Conservation (phyloP, 2,888 invertebrate genomes). For the Plusia festucae region DNA sequence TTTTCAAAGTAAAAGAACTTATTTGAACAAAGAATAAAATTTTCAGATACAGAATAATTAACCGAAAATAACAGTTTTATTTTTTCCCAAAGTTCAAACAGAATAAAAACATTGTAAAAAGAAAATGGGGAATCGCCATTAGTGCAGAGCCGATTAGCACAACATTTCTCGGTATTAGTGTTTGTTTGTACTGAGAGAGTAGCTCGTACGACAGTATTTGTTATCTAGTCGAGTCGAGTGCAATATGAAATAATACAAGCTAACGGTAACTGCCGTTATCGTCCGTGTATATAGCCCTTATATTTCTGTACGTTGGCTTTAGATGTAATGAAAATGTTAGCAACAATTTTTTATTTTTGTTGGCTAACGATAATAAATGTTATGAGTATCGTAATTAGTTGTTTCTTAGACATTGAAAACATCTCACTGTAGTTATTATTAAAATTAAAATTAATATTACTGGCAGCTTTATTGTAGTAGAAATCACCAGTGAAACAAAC, state of each 20-base stretch:
- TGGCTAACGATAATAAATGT: slow-evolving; percentile 3
- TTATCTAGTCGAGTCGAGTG: slow-evolving; percentile 35
- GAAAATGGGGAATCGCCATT: slow-evolving; percentile 66
- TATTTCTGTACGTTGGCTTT: slow-evolving; percentile 15
- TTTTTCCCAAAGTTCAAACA: slow-evolving; percentile 30
- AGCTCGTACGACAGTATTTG: slow-evolving; percentile 47
- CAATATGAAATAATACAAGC: slow-evolving; percentile 31
- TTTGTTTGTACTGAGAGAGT: slow-evolving; percentile 57
- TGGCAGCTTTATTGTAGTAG: not conserved
- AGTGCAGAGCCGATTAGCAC: slow-evolving; percentile 68
- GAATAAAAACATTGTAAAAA: slow-evolving; percentile 59
- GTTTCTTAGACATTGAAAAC: slow-evolving; percentile 13
- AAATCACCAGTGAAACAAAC: no score
- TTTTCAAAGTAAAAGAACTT: not conserved
- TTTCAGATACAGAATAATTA: not conserved
- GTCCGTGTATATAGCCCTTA: slow-evolving; percentile 5
- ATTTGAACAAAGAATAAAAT: not conserved
- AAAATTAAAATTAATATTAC: not conserved
- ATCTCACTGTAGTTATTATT: slow-evolving; percentile 10
- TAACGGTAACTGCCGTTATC: slow-evolving; percentile 21
- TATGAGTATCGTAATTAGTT: not conserved
- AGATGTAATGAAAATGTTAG: slow-evolving; percentile 19
- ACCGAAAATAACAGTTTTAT: slow-evolving; percentile 14
- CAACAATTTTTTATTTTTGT: slow-evolving; percentile 22
- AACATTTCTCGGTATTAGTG: slow-evolving; percentile 60